Evolutionary conservation across 2,113 vertebrate genomes (phyloP), one percentile per base, ranked within the genome.

Genomic region (Etheostoma spectabile): DNA sequence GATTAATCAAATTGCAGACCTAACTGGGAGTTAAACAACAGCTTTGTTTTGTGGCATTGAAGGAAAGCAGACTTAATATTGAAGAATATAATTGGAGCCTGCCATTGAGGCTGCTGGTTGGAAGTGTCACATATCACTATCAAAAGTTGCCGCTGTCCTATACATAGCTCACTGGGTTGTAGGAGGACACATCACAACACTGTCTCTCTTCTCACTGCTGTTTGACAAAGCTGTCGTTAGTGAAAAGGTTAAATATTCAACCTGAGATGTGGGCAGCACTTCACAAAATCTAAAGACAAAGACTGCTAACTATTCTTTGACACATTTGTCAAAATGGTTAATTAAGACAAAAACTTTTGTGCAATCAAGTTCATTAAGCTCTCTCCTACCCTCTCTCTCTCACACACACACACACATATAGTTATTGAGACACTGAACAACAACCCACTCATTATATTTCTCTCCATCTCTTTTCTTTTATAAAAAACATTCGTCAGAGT

Each of bases 101-200:
- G 24, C 15, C 75, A 57, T 71, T 61, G 55, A 49, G 24, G 27
- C 78, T 77, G 27, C 78, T 77, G n/a, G 72, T 38, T 38, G 15
- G 55, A 68, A 62, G 66, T 74, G 49, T 73, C 24, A 61, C 68
- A 63, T 46, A 63, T 87, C 74, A 59, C 63, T 61, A 11, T 87
- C 77, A 80, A 15, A 56, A 16, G 5, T 6, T 46, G 46, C 42
- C 14, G 22, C 35, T 1, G 8, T 63, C 53, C 63, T 78, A 75
- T 69, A 70, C 67, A 75, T 72, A 80, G 64, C 82, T 63, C 8
- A 27, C 4, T 5, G 19, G 46, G 77, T 74, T 38, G 19, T 8
- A 51, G 33, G 35, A 68, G 33, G 65, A 66, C 74, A 74, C 42
- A 33, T 70, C 80, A 78, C 65, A 73, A 66, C 33, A 66, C 22